Conservation (phyloP, 1,140 invertebrate genomes). For the Euschistus heros region DNA sequence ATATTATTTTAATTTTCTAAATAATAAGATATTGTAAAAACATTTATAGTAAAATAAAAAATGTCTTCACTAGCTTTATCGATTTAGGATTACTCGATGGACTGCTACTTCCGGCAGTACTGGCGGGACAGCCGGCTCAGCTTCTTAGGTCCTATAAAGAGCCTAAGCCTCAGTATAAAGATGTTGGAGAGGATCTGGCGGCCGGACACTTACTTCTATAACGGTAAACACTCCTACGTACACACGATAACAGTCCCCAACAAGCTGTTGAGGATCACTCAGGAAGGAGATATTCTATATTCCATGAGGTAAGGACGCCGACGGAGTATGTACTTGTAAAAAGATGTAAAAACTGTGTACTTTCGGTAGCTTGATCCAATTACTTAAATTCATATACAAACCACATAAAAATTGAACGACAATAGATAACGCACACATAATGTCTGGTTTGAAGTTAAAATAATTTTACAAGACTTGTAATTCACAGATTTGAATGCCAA, state of each 20-base stretch:
- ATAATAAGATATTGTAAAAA: too few relatives aligned
- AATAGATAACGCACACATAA: too few relatives aligned
- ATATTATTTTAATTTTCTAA: too few relatives aligned
- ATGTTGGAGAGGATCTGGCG: slow-evolving; percentile 91
- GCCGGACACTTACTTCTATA: slow-evolving; percentile 90
- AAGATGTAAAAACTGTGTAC: background rate
- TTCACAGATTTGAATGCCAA: too few relatives aligned
- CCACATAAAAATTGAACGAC: too few relatives aligned
- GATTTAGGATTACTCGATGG: slow-evolving; percentile 85
- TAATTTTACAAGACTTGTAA: too few relatives aligned
- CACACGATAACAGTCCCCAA: slow-evolving; percentile 94
- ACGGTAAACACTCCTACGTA: slow-evolving; percentile 83
- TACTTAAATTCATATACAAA: background rate
- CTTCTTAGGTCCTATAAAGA: slow-evolving; percentile 69
- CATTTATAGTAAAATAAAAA: too few relatives aligned
- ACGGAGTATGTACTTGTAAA: background rate
- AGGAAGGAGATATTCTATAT: slow-evolving; percentile 85
- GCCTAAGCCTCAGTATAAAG: slow-evolving; percentile 73
- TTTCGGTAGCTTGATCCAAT: background rate
- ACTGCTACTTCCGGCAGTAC: slow-evolving; percentile 89
- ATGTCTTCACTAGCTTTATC: background rate
- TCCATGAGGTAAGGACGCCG: slow-evolving; percentile 72
- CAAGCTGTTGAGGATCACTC: slow-evolving; percentile 76
- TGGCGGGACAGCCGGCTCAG: slow-evolving; percentile 75
- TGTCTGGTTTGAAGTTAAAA: too few relatives aligned